phyloP scores from a whole-genome alignment of 2,113 vertebrate species.

The Eclectus roratus region DNA sequence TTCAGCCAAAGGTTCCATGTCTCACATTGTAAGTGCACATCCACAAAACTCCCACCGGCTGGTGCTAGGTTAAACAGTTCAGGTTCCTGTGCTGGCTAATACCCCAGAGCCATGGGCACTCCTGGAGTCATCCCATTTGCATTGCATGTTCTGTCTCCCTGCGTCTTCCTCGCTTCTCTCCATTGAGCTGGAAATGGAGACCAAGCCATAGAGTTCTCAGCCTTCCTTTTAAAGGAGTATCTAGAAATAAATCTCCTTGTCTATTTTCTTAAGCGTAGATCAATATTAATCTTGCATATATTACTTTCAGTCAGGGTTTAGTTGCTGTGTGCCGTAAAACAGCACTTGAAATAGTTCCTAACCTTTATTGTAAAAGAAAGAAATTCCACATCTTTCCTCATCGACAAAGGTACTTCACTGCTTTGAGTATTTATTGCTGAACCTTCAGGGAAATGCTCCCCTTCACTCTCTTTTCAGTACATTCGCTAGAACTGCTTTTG shows the following conservation, averaged over 20 bases:
- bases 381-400: neutral
- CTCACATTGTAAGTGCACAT: neutral
- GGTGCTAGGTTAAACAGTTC: rapidly evolving
- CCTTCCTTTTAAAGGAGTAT: neutral
- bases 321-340: neutral
- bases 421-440: neutral
- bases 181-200: neutral
- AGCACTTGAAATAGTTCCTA: neutral
- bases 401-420: neutral
- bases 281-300: neutral
- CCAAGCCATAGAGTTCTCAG: neutral
- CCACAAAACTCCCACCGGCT: rapidly evolving
- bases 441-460: neutral
- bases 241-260: neutral
- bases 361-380: neutral
- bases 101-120: neutral
- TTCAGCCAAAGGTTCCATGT: neutral
- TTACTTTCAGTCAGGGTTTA: neutral
- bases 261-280: neutral
- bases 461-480: neutral
- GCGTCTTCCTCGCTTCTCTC: neutral
- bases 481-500: neutral
- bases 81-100: neutral
- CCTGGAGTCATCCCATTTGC: neutral
- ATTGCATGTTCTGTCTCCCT: neutral